phyloP scores from a whole-genome alignment of 2,888 invertebrate genomes.

The Marronus borbonicus region DNA sequence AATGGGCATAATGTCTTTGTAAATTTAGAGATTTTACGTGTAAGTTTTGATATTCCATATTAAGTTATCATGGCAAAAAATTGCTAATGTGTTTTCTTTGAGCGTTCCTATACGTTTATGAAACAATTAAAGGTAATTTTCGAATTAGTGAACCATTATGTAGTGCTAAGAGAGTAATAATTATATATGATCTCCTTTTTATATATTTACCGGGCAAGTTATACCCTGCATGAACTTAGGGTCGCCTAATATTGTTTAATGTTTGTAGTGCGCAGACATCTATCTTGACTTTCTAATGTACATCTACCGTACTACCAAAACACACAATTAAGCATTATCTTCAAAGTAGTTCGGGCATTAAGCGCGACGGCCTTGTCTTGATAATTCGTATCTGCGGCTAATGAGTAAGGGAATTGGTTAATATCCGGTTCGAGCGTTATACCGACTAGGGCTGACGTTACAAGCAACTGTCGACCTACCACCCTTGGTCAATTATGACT shows the following conservation, averaged over 20 bases:
- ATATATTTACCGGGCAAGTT: neutral
- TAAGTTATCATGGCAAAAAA: too few species aligned
- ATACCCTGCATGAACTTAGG: neutral
- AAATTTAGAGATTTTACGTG: too few species aligned
- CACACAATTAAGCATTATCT: slow-evolving; percentile 44
- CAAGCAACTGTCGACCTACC: slow-evolving; percentile 60
- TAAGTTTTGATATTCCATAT: too few species aligned
- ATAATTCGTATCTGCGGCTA: slow-evolving; percentile 52
- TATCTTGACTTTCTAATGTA: slow-evolving; percentile 3
- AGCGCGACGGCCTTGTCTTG: slow-evolving; percentile 36
- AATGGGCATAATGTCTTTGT: too few species aligned
- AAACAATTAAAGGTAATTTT: too few species aligned
- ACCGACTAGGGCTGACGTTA: slow-evolving; percentile 62
- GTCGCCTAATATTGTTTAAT: neutral
- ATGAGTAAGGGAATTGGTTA: slow-evolving; percentile 64
- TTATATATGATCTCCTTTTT: neutral
- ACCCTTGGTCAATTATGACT: slow-evolving; percentile 63
- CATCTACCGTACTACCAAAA: slow-evolving; percentile 4
- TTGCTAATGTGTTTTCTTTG: too few species aligned
- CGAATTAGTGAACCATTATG: too few species aligned
- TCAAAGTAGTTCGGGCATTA: slow-evolving; percentile 38
- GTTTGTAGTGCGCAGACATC: slow-evolving; percentile 3
- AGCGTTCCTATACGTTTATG: too few species aligned
- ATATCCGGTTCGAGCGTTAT: slow-evolving; percentile 64
- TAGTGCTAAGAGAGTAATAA: too few species aligned